phyloP scores from a whole-genome alignment of 2,888 invertebrate genomes.

The Cantharis rustica region DNA sequence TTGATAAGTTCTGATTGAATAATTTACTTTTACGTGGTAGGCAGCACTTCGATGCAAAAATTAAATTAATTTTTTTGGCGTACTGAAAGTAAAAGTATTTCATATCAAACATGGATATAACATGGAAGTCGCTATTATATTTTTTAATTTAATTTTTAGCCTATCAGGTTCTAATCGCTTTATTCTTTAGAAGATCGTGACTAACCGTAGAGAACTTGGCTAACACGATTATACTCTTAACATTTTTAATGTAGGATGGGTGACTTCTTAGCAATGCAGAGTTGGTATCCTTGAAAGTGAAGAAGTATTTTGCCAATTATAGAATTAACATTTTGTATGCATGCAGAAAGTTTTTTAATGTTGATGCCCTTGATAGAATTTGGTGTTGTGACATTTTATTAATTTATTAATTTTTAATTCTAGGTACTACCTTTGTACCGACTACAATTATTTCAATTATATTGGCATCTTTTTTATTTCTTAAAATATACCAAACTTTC shows the following conservation, averaged over 20 bases:
- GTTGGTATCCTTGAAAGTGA: conserved; percentile 30
- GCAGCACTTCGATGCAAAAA: neutral
- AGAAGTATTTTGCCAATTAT: conserved; percentile 17
- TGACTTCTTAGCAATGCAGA: conserved; percentile 20
- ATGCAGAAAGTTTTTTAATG: conserved; percentile 17
- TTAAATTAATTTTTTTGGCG: neutral
- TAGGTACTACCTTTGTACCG: neutral
- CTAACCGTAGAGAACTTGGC: neutral
- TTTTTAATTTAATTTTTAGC: neutral
- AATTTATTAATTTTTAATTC: neutral
- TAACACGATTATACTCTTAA: conserved; percentile 5
- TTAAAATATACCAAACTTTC: neutral
- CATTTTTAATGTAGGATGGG: conserved; percentile 9
- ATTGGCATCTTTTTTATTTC: neutral
- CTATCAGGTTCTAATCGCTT: neutral
- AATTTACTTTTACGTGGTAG: neutral
- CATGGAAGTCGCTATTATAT: neutral
- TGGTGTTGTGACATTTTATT: neutral
- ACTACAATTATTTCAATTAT: neutral
- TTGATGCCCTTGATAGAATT: conserved; percentile 9
- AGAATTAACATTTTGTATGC: conserved; percentile 14
- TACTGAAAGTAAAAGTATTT: neutral
- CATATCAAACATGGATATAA: neutral
- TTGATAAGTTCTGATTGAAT: neutral
- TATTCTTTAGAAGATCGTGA: neutral